phyloP scores from a whole-genome alignment of 2,797 vertebrate species.

The Hylomyscus alleni region DNA sequence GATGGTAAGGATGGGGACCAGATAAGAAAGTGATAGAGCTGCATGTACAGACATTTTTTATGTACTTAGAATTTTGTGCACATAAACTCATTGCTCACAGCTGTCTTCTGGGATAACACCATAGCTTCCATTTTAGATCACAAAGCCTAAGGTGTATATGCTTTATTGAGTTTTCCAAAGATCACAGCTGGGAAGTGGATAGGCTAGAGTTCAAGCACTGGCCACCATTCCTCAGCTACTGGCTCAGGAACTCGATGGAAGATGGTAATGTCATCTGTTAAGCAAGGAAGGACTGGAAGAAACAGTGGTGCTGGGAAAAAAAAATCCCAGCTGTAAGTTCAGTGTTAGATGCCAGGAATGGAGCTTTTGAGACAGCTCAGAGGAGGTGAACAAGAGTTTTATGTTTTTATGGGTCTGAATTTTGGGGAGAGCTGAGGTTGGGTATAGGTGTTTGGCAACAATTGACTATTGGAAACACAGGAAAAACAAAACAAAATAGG shows the following conservation, averaged over 20 bases:
- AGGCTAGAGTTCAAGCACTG: conserved; percentile 49
- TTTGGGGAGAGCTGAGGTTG: neutral
- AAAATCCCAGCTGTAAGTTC: conserved; percentile 19
- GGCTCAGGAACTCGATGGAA: neutral
- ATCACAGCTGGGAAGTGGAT: conserved; percentile 7
- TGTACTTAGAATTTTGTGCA: conserved; percentile 34
- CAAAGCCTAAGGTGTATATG: conserved; percentile 50
- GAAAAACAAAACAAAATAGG: neutral
- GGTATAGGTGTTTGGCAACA: conserved; percentile 43
- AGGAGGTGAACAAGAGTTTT: conserved; percentile 43
- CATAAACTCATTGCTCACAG: conserved; percentile 17
- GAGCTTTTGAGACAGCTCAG: conserved; percentile 16
- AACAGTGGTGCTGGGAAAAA: conserved; percentile 23
- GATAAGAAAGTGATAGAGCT: conserved; percentile 4
- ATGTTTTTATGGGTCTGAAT: conserved; percentile 14
- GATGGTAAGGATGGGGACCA: neutral
- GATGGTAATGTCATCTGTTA: neutral
- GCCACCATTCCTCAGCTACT: neutral
- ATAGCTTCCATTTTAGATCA: conserved; percentile 47
- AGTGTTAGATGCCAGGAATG: conserved; percentile 28
- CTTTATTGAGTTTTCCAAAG: conserved; percentile 49
- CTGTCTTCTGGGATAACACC: conserved; percentile 2
- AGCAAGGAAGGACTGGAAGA: conserved; percentile 49
- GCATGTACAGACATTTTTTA: neutral
- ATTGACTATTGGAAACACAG: conserved; percentile 2